Conservation (phyloP, 2,113 vertebrate species). For the human region DNA sequence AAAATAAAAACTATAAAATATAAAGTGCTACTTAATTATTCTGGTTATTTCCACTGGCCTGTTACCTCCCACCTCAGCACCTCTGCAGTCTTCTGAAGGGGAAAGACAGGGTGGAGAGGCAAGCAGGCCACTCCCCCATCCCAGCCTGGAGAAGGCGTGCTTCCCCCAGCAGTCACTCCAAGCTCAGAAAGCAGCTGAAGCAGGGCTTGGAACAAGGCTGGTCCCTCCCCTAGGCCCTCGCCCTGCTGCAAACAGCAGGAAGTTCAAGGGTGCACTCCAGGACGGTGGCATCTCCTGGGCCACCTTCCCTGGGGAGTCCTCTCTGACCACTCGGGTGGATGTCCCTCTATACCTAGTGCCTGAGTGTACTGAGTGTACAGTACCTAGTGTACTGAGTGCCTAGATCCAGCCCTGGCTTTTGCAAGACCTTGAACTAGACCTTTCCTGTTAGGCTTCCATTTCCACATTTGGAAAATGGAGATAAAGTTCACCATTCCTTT, state of each 20-base stretch:
- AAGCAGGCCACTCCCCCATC: background rate
- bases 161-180: background rate
- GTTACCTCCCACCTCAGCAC: conserved; percentile 54
- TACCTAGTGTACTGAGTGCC: background rate
- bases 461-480: conserved; percentile 21
- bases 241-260: background rate
- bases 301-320: background rate
- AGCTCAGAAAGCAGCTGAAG: background rate
- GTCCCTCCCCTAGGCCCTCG: background rate
- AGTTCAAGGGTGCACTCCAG: background rate
- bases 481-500: background rate
- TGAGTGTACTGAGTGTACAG: background rate
- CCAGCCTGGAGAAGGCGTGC: background rate
- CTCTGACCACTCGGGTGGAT: background rate
- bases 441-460: background rate
- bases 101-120: conserved; percentile 30
- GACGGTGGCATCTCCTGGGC: background rate
- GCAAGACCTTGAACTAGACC: background rate
- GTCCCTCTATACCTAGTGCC: background rate
- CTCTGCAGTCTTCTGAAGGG: conserved; percentile 53
- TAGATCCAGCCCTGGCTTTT: background rate
- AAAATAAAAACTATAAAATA: too few species aligned
- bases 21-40: conserved; percentile 57
- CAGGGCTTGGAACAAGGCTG: background rate
- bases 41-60: conserved; percentile 73